Evolutionary conservation across 2,888 invertebrate species (phyloP), one percentile per base, ranked within the genome.

Genomic region (Rugalucina vietnamica): DNA sequence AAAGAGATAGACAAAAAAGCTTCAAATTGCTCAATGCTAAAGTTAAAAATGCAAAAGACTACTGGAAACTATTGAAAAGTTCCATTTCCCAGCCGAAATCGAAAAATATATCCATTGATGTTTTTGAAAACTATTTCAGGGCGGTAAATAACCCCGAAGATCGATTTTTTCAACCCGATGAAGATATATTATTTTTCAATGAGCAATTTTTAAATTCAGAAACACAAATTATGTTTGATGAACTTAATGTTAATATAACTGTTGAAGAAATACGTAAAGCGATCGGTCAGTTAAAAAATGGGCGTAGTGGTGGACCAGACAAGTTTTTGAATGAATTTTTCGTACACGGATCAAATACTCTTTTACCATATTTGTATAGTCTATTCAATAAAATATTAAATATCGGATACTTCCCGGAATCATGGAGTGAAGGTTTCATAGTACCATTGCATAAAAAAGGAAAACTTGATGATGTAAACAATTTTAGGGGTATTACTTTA

Each of bases 381-480:
- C 37, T 70, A n/a, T 70, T 70, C 24, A 32, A 70, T 37, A 70
- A 70, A 12, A 70, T 70, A 4, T 34, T 70, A 36, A 37, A 70
- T 70, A 32, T 21, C 10, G 70, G 21, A n/a, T 70, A 70, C 21
- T 70, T 70, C 24, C 70, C 70, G 18, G 37, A 34, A n/a, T 34
- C 70, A 1, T 70, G 32, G 70, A 37, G 4, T n/a, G 70, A 70
- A 37, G 70, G 37, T 14, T n/a, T 49, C 27, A 49, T 73, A 12
- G 29, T 49, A 24, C 50, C 43, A 24, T n/a, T 49, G 4, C 3
- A 18, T 3, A 24, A 70, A 70, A 37, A 70, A 70, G 36, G 70
- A 5, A 34, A 21, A 5, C 24, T 70, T 36, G 37, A 70, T 70
- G 70, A 70, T 36, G 69, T 37, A 27, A 70, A 29, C 24, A 70